phyloP scores from a whole-genome alignment of 2,113 vertebrate species.

The Butorides virescens region DNA sequence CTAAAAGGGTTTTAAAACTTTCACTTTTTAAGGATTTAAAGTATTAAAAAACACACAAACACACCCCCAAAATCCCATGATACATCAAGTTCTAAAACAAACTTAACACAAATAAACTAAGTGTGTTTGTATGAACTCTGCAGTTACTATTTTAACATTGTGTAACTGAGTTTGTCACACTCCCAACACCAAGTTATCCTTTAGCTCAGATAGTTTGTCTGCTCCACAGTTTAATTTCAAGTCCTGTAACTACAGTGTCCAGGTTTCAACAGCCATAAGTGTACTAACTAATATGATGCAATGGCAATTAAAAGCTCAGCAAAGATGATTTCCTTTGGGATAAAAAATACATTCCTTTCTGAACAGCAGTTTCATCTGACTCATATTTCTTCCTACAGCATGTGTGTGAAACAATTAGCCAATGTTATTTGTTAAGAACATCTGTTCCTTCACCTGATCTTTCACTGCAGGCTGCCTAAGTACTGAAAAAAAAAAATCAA shows the following conservation, averaged over 20 bases:
- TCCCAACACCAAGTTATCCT: background rate
- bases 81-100: background rate
- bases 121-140: background rate
- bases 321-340: background rate
- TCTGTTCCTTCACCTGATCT: background rate
- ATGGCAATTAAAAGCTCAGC: background rate
- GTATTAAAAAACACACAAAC: background rate
- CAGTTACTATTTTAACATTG: background rate
- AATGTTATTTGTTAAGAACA: background rate
- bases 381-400: background rate
- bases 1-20: background rate
- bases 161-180: background rate
- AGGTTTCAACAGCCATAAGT: background rate
- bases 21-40: background rate
- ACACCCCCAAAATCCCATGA: background rate
- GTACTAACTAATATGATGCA: background rate
- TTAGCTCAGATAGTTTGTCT: background rate
- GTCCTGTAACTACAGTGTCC: background rate
- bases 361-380: slow-evolving; percentile 16
- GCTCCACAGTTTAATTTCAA: background rate
- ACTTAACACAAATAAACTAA: background rate
- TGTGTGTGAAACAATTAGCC: background rate
- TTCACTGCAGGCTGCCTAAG: background rate
- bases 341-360: background rate
- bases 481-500: background rate